Evolutionary conservation across 2,888 invertebrate genomes (phyloP).

Genomic region (Litoditis marina): DNA sequence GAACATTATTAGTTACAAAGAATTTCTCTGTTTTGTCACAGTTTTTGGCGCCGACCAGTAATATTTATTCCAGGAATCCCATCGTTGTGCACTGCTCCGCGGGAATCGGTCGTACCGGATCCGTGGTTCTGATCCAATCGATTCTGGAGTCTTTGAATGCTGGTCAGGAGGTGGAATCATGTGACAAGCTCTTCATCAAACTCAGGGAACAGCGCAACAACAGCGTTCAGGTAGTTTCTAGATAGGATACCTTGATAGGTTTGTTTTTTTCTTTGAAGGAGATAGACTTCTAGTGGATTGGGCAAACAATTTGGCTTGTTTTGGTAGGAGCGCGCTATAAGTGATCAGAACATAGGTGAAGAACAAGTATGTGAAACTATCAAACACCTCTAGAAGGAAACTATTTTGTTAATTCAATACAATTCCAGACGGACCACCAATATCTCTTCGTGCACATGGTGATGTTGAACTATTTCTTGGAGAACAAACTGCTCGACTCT

Average conservation of each 20-base stretch:
- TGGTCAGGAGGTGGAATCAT: conserved; percentile 24
- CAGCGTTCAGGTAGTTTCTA: conserved; percentile 30
- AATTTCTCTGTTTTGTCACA: no score
- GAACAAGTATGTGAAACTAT: no score
- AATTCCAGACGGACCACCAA: conserved; percentile 35
- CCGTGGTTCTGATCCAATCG: conserved; percentile 39
- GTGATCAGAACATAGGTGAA: no score
- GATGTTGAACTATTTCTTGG: conserved; percentile 29
- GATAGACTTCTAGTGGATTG: no score
- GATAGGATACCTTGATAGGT: no score
- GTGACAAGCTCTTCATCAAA: conserved; percentile 28
- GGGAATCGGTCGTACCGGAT: conserved; percentile 40
- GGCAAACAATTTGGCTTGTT: no score
- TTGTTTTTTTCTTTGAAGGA: no score
- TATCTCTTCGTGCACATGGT: conserved; percentile 40
- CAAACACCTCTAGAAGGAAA: no score
- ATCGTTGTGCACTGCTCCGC: conserved; percentile 44
- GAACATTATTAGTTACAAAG: no score
- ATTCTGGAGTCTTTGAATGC: conserved; percentile 27
- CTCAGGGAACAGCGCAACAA: conserved; percentile 36
- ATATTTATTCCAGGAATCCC: conserved; percentile 22
- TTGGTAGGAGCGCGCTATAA: no score
- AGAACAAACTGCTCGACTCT: conserved; percentile 13
- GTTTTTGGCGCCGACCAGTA: no score
- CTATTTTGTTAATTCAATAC: no score